Percentiles rank a stretch among this genome's conserved stretches.
These are phyloP conservation scores for Hyla sarda DNA, from an alignment of 2,113 vertebrate species.

Conservation along the genomic window DNA sequence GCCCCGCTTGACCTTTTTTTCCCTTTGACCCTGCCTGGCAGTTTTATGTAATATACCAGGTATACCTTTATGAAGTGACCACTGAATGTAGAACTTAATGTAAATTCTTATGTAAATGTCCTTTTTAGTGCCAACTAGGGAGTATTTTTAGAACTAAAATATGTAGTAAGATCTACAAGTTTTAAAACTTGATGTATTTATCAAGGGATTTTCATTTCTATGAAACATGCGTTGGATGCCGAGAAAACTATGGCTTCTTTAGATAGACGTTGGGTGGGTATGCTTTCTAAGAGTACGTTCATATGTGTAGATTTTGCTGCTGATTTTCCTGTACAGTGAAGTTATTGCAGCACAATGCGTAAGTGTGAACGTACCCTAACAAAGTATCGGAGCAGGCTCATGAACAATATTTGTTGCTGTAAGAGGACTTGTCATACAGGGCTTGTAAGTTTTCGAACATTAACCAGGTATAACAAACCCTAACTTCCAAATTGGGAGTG, in stretches of 20 bases:
- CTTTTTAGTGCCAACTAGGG: neutral
- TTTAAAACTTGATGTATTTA: too few relatives aligned
- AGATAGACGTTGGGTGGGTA: neutral
- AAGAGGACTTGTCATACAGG: neutral
- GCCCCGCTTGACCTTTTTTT: too few relatives aligned
- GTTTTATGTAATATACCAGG: too few relatives aligned
- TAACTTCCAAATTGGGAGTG: neutral
- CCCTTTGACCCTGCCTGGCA: neutral
- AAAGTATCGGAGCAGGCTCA: too few relatives aligned
- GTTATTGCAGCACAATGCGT: too few relatives aligned
- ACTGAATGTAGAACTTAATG: neutral
- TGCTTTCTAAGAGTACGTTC: too few relatives aligned
- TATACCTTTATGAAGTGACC: neutral
- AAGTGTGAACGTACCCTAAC: too few relatives aligned
- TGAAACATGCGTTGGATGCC: neutral
- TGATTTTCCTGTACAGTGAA: too few relatives aligned
- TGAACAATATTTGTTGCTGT: slow-evolving; percentile 24
- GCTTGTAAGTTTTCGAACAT: neutral
- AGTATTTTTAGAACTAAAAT: neutral
- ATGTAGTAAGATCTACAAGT: neutral
- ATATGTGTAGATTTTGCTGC: too few relatives aligned
- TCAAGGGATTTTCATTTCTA: neutral
- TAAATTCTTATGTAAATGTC: too few relatives aligned
- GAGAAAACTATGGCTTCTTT: too few relatives aligned
- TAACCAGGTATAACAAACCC: neutral